phyloP scores from a whole-genome alignment of 2,888 invertebrate species.

The Neuroscelio doddi region DNA sequence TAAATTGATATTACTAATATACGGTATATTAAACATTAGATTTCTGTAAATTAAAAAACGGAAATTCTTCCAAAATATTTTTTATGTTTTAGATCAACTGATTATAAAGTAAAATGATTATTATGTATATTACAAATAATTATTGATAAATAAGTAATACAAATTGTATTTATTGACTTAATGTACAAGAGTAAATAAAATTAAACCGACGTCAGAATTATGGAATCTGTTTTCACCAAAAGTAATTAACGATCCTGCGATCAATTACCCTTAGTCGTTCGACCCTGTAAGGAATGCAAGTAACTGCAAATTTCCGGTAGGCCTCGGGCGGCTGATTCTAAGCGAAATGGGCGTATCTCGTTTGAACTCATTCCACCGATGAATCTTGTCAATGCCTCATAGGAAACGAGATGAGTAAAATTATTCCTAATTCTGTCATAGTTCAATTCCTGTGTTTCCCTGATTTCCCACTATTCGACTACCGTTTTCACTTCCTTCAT shows the following conservation, averaged over 20 bases:
- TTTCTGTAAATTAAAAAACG: too few species aligned
- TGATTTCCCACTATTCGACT: conserved; percentile 20
- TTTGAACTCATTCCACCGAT: conserved; percentile 36
- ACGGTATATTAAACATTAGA: too few species aligned
- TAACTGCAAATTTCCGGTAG: conserved; percentile 68
- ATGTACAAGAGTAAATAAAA: conserved; percentile 19
- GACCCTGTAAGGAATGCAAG: conserved; percentile 63
- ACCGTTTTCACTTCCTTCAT: too few species aligned
- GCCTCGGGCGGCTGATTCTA: conserved; percentile 42
- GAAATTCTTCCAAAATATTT: too few species aligned
- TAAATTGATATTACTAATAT: too few species aligned
- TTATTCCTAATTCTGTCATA: conserved; percentile 3
- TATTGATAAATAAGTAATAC: conserved; percentile 2
- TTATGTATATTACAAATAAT: too few species aligned
- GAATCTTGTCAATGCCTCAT: conserved; percentile 37
- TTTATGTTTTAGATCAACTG: too few species aligned
- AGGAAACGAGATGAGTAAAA: conserved; percentile 18
- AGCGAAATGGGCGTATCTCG: conserved; percentile 51
- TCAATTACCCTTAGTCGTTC: conserved; percentile 46
- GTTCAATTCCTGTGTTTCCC: conserved; percentile 27
- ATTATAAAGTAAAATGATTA: too few species aligned
- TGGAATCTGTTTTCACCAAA: conserved; percentile 39
- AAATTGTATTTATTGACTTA: conserved; percentile 16
- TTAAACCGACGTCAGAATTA: conserved; percentile 20
- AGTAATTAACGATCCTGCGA: conserved; percentile 42